Percentiles rank a stretch among this genome's conserved stretches.
Evolutionary conservation across 2,888 invertebrate species (phyloP).

Genomic region (Zele albiditarsus): DNA sequence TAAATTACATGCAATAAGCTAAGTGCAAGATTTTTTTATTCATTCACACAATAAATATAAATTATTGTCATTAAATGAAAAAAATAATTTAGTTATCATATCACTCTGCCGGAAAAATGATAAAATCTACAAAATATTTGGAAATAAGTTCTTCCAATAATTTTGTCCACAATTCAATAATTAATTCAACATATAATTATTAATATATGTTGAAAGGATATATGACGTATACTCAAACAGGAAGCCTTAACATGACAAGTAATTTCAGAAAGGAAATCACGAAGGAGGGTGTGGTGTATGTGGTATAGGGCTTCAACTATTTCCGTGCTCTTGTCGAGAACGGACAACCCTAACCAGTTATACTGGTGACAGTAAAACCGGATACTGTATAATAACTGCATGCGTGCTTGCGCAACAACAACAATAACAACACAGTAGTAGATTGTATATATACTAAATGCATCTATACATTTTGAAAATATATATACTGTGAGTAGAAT

Average conservation of each 20-base stretch:
- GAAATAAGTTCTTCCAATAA: no score
- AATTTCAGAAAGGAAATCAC: slow-evolving; percentile 21
- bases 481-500: slow-evolving; percentile 12
- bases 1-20: no score
- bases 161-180: not conserved
- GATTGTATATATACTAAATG: not conserved
- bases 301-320: slow-evolving; percentile 22
- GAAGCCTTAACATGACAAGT: not conserved
- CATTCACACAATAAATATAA: no score
- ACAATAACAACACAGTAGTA: slow-evolving; percentile 14
- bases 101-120: no score
- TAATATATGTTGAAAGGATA: not conserved
- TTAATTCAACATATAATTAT: not conserved
- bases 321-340: slow-evolving; percentile 21
- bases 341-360: slow-evolving; percentile 40
- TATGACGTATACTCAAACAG: not conserved
- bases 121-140: no score
- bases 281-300: slow-evolving; percentile 17
- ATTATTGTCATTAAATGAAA: no score
- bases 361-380: slow-evolving; percentile 45
- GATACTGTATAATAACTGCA: slow-evolving; percentile 47
- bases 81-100: no score
- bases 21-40: no score
- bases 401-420: slow-evolving; percentile 49
- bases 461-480: not conserved